Evolutionary conservation across 2,888 invertebrate species (phyloP).

Genomic region (Mesorhabditis spiculigera): DNA sequence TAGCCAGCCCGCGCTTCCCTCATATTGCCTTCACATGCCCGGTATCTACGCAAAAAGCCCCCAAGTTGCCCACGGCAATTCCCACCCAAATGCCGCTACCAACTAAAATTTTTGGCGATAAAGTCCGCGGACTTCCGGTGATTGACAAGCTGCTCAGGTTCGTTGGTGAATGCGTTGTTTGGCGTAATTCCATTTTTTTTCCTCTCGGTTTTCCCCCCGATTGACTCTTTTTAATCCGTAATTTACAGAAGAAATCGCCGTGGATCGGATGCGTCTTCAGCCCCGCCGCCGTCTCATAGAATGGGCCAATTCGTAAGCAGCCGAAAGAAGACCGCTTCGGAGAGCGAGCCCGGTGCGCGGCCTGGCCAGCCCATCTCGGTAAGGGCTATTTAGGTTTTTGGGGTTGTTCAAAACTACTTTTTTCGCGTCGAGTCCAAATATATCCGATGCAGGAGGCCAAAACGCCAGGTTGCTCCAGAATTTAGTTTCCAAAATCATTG

Average conservation of each 20-base stretch:
- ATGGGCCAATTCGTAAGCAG: not conserved
- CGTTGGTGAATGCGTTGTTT: not conserved
- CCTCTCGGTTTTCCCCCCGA: too few relatives aligned
- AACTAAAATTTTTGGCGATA: not conserved
- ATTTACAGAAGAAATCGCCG: not conserved
- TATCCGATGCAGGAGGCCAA: not conserved
- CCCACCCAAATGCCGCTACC: not conserved
- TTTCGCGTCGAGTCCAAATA: not conserved
- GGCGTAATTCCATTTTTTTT: not conserved
- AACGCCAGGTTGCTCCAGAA: not conserved
- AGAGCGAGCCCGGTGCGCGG: too few relatives aligned
- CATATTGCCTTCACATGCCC: too few relatives aligned
- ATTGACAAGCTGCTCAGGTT: not conserved
- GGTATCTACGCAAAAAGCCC: too few relatives aligned
- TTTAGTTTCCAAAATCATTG: not conserved
- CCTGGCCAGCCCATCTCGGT: too few relatives aligned
- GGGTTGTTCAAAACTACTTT: too few relatives aligned
- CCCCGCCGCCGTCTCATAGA: slow-evolving; percentile 1
- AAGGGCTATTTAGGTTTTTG: too few relatives aligned
- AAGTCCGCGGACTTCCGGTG: not conserved
- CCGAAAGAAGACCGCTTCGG: not conserved
- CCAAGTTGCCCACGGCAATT: too few relatives aligned
- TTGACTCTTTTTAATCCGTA: too few relatives aligned
- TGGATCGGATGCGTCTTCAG: not conserved
- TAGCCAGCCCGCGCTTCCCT: too few relatives aligned